Conservation (phyloP, 2,888 invertebrate species). For the Agrilus biguttatus region DNA sequence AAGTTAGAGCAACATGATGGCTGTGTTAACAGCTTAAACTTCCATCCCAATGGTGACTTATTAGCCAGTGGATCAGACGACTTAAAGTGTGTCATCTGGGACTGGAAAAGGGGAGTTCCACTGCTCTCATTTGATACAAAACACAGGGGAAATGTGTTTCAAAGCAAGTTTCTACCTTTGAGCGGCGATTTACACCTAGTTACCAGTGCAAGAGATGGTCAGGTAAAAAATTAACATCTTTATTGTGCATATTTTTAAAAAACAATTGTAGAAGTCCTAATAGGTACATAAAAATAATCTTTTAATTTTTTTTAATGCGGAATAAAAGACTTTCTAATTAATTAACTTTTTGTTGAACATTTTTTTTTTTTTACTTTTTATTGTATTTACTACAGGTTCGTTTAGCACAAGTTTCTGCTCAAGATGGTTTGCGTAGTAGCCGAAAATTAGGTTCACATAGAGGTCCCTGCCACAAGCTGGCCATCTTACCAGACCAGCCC, state of each 20-base stretch:
- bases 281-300: too few relatives aligned
- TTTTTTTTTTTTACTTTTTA: too few relatives aligned
- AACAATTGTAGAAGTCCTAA: too few relatives aligned
- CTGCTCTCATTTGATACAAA: conserved; percentile 60
- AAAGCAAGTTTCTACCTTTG: conserved; percentile 75
- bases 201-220: conserved; percentile 80
- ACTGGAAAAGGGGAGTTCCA: conserved; percentile 64
- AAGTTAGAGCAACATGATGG: conserved; percentile 68
- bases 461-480: conserved; percentile 75
- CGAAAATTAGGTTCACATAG: conserved; percentile 49
- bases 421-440: conserved; percentile 35
- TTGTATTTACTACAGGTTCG: conserved; percentile 33
- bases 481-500: conserved; percentile 59
- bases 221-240: conserved; percentile 38
- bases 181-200: conserved; percentile 70
- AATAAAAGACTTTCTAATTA: too few relatives aligned
- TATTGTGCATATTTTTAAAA: not conserved
- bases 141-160: conserved; percentile 80
- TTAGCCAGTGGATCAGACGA: conserved; percentile 89
- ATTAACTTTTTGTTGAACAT: too few relatives aligned
- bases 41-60: conserved; percentile 63
- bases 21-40: conserved; percentile 86
- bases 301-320: too few relatives aligned
- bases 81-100: conserved; percentile 73
- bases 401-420: conserved; percentile 41